Percentiles rank a stretch among this genome's conserved stretches.
Evolutionary conservation across 2,888 invertebrate species (phyloP).

Genomic region (Auanema sp.): DNA sequence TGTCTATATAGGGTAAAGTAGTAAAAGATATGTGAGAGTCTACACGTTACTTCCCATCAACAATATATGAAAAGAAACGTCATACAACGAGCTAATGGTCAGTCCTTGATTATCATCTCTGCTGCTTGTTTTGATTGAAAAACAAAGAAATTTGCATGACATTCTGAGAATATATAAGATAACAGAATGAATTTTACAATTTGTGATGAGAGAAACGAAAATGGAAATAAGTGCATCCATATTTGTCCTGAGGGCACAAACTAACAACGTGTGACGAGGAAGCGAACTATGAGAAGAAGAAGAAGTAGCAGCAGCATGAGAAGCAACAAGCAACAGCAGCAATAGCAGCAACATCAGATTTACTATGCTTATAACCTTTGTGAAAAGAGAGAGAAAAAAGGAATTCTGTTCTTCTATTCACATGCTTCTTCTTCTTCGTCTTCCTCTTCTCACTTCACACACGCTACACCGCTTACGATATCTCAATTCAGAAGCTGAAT

Average conservation of each 20-base stretch:
- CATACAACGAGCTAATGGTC: conserved; percentile 7
- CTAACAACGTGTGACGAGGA: not conserved
- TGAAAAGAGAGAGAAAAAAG: no score
- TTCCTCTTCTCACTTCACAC: no score
- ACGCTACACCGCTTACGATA: conserved; percentile 1
- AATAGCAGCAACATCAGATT: no score
- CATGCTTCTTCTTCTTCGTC: no score
- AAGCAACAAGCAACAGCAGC: no score
- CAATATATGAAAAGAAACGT: not conserved
- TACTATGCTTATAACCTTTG: no score
- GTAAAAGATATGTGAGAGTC: not conserved
- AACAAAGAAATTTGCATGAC: not conserved
- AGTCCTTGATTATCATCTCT: not conserved
- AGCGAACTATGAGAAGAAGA: not conserved
- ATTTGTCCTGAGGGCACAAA: not conserved
- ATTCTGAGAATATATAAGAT: no score
- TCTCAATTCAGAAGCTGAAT: not conserved
- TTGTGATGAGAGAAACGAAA: no score
- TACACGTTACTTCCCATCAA: not conserved
- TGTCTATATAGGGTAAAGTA: not conserved
- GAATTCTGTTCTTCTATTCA: no score
- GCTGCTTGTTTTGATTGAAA: conserved; percentile 10
- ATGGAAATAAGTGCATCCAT: not conserved
- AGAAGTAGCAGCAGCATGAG: not conserved
- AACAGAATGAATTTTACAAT: no score